Conservation (phyloP, 2,888 invertebrate genomes). For the Holacanthella duospinosa region DNA sequence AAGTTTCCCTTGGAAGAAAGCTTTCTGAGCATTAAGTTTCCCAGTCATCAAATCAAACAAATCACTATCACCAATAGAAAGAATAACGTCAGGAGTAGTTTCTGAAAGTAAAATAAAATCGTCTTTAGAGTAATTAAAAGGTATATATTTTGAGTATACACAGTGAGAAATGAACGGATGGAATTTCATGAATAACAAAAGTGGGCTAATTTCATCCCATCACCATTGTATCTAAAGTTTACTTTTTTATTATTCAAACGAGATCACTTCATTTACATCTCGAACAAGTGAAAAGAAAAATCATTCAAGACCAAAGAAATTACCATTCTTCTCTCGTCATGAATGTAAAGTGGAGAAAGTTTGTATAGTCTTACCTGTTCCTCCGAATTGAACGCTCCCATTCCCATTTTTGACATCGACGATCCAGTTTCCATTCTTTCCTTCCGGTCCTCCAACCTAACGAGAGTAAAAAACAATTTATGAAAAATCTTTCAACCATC, state of each 20-base stretch:
- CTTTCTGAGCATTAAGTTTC: conserved; percentile 87
- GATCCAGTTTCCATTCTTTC: conserved; percentile 74
- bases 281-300: not conserved
- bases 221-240: not conserved
- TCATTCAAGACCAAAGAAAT: not conserved
- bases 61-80: conserved; percentile 79
- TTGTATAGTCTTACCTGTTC: conserved; percentile 45
- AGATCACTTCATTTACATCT: not conserved
- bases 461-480: not conserved
- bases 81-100: conserved; percentile 81
- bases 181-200: not conserved
- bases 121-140: not conserved
- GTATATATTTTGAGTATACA: not conserved
- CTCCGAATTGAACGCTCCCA: conserved; percentile 72
- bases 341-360: not conserved
- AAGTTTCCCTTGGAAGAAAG: conserved; percentile 86
- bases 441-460: conserved; percentile 15
- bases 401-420: conserved; percentile 83
- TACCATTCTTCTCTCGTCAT: not conserved
- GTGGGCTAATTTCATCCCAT: not conserved
- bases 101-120: conserved; percentile 42
- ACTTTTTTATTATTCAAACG: not conserved
- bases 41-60: conserved; percentile 78
- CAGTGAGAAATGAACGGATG: not conserved
- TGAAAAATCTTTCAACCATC: not conserved